Base-by-base conservation (phyloP, 2,888 invertebrate genomes). In the Agrotis ipsilon region DNA sequence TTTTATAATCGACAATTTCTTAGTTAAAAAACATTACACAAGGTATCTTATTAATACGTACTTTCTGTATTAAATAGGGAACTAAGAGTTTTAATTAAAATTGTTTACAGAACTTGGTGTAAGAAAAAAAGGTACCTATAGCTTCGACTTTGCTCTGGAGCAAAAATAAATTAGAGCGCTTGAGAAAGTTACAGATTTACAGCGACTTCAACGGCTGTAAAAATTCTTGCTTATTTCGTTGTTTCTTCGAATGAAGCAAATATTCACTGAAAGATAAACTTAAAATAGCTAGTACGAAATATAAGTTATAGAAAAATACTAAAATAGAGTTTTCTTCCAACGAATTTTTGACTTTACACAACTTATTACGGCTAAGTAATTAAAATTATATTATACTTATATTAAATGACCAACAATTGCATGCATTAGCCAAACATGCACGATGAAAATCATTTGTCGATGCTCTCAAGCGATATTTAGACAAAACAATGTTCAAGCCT, bases 21-120 rank as follows among this genome's bases (percentile, higher is more conserved):
- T 32, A 9, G 5, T 32, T 13, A n/a, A 54, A 11, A 5, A 16
- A 18, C 4, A n/a, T 3, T 0, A 46, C 3, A 43, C n/a, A 39
- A 6, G 11, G 5, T 3, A 1, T 21, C 46, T 6, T 39, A 21
- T 0, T 1, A 27, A n/a, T 27, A 5, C 2, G 39, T 43, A 21
- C 21, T 27, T 59, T 6, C 9, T 4, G 13, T 24, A 51, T 58
- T 27, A 59, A 63, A 49, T 75, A 0, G 11, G 19, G 1, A 32
- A 55, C 46, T 51, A 13, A 59, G 21, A 51, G 1, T 74, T 60
- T 65, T 75, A 75, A 77, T 77, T 75, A 75, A 75, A 76, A 75
- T 64, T 45, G 77, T 80, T 80, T 32, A 21, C 61, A 11, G 16
- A 75, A 64, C 48, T 68, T 32, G 27, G 3, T 67, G 19, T 3